Conservation (phyloP, 2,113 vertebrate species). For the Cariama cristata region DNA sequence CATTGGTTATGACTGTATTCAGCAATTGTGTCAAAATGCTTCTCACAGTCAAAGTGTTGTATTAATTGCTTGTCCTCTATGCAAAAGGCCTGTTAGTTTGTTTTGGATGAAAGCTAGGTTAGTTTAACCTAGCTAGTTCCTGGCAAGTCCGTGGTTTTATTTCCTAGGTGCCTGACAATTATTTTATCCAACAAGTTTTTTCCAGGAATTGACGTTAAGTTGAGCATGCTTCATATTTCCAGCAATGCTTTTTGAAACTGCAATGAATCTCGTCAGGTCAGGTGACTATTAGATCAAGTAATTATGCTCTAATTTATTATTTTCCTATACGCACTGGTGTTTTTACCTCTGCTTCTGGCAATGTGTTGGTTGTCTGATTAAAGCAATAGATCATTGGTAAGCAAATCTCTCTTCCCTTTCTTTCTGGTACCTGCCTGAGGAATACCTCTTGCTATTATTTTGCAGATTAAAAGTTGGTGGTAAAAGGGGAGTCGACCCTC, state of each 20-base stretch:
- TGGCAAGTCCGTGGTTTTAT: background rate
- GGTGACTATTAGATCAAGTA: background rate
- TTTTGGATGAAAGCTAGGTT: background rate
- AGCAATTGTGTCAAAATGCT: background rate
- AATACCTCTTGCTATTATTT: background rate
- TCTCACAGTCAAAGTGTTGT: background rate
- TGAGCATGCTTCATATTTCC: background rate
- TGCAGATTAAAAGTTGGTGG: background rate
- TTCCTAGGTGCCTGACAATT: background rate
- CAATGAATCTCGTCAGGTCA: background rate
- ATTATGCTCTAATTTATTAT: background rate
- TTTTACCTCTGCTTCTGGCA: background rate
- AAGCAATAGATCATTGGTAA: background rate
- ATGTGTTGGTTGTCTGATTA: background rate
- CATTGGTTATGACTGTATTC: background rate
- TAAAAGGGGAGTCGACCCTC: background rate
- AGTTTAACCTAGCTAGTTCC: background rate
- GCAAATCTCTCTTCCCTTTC: background rate
- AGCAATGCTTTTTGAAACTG: background rate
- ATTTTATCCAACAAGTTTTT: background rate
- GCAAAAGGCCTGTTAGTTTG: background rate
- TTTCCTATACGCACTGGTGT: accelerated
- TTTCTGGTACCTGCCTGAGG: background rate
- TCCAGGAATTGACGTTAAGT: background rate
- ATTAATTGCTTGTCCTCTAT: background rate